phyloP scores from a whole-genome alignment of 2,113 vertebrate species.

The Malurus elegans region DNA sequence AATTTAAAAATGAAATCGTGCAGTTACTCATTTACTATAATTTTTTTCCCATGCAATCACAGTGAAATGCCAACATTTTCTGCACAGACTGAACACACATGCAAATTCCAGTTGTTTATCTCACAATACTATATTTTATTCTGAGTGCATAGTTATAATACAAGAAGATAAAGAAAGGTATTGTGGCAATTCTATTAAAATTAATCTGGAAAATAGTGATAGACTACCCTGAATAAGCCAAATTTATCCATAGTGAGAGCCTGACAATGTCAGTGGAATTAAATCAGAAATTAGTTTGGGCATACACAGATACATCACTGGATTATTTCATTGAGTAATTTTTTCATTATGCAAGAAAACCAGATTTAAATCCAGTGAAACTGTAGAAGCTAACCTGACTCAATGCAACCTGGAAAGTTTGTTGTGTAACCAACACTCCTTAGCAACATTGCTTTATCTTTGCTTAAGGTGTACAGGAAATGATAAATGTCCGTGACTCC shows the following conservation, averaged over 20 bases:
- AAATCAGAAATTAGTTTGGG: neutral
- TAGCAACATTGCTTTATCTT: neutral
- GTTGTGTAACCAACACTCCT: neutral
- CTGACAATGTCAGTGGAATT: neutral
- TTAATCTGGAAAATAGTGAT: neutral
- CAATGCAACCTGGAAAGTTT: neutral
- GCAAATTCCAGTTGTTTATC: neutral
- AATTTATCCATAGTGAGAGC: neutral
- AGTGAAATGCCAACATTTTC: neutral
- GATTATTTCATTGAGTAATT: neutral
- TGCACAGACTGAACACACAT: neutral
- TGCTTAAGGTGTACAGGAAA: constrained; percentile 5
- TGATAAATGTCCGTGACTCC: neutral
- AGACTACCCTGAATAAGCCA: neutral
- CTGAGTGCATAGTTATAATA: neutral
- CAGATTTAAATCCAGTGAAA: neutral
- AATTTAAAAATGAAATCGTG: neutral
- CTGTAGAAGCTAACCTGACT: neutral
- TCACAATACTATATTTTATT: neutral
- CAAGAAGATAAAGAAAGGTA: neutral
- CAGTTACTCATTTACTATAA: neutral
- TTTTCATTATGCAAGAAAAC: neutral
- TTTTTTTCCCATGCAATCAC: neutral
- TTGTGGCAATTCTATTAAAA: neutral
- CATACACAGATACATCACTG: neutral